Base-by-base conservation (phyloP, 23 tunicate species). In the Phallusia fumigata region DNA sequence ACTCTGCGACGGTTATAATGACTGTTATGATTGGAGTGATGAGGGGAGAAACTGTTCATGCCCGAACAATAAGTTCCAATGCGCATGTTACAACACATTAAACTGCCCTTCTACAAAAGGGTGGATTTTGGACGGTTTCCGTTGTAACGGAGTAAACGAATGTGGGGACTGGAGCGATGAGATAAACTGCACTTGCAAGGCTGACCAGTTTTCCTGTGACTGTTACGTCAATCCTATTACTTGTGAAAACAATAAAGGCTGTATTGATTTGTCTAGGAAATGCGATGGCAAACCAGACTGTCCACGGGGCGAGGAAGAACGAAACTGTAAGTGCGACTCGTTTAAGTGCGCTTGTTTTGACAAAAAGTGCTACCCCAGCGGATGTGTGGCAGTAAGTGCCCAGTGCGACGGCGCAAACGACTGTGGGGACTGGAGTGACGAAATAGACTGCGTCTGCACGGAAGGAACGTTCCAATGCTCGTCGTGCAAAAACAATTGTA, bases 141-240 rank as follows among this genome's bases (percentile, higher is more conserved):
- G 69, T 21, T 58, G 69, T 24, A 24, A 58, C 28, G 69, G 69
- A 22, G 13, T 1, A 13, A 3, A 5, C 1, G 28, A 58, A 1
- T 58, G 69, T 24, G 69, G 69, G 1, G 69, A 58, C 13, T 58
- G 69, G 69, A 58, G 69, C 13, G 69, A 58, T 58, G 69, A 58
- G 13, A 6, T 22, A 58, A 58, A 58, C 69, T 58, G 69, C 69
- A 21, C 69, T 24, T 58, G 69, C 69, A 58, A 58, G 28, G 2
- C 69, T 6, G 28, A 58, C 15, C 69, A 58, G 69, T 58, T 58
- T 24, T 1, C 69, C 13, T 58, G 69, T 58, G 28, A 58, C 13
- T 58, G 69, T 16, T 58, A 58, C 69, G 28, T 3, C 26, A 22
- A 58, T 3, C 69, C 69, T 3, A 13, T 5, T 8, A 24, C 28